Evolutionary conservation across 2,888 invertebrate genomes (phyloP), one percentile per base, ranked within the genome.

Genomic region (Gymnosoma rotundatum): DNA sequence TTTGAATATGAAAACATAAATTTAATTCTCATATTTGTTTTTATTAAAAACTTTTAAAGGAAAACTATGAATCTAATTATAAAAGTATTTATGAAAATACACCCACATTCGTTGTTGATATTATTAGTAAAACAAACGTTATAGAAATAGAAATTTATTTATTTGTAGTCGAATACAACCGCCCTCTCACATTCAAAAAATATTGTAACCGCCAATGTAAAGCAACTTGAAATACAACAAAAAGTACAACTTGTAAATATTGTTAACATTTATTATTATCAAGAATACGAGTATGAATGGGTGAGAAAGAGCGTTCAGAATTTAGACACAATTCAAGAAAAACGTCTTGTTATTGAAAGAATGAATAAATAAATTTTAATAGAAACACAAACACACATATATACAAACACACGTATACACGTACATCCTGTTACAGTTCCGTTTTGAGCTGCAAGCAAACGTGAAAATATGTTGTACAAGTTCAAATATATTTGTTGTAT

Each of bases 1-100:
- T 61, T 18, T 3, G 16, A 18, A 20, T 1, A 14, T n/a, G n/a
- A 42, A 58, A 48, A 12, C 20, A 56, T 36, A n/a, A 3, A 72
- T 42, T 66, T 52, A 25, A 50, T 67, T n/a, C 45, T 58, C 32
- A 32, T 32, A 32, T 32, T 32, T 9, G 48, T 58, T 64, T 74
- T 74, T 79, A 79, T 69, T 76, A 32, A 50, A 32, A 66, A 60
- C 50, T 69, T 42, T 80, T 56, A 60, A 78, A 78, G 73, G 76
- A 36, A 73, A 76, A 69, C 76, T 78, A 80, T 73, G 83, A 80
- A 80, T 83, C 80, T 80, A 80, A 80, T 83, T 80, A 80, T 73
- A 63, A n/a, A 38, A 25, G 38, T 67, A 63, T 58, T 56, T 76
- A 50, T 70, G 64, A 25, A 74, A 58, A 66, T 70, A 70, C 58